phyloP scores from a whole-genome alignment of 2,797 vertebrate genomes.

The Hybognathus amarus region DNA sequence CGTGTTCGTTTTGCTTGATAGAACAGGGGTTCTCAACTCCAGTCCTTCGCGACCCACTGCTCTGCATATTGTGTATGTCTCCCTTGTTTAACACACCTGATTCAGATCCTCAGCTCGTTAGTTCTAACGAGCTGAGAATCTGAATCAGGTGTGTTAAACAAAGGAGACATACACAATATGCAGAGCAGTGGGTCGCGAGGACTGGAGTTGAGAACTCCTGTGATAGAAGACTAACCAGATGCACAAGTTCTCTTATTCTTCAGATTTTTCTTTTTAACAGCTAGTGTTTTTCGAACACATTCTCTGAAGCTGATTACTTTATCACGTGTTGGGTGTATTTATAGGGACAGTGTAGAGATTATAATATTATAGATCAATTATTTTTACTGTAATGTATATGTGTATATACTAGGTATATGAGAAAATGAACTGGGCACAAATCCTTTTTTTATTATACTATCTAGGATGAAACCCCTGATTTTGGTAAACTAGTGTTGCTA shows the following conservation, averaged over 20 bases:
- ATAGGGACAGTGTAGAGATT: conserved; percentile 39
- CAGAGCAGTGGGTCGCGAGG: no score
- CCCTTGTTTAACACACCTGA: no score
- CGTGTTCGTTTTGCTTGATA: conserved; percentile 56
- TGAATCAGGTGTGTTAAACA: no score
- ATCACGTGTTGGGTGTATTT: conserved; percentile 57
- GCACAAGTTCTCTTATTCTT: not conserved
- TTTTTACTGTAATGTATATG: conserved; percentile 74
- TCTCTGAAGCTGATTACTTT: conserved; percentile 65
- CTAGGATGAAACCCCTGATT: conserved; percentile 3
- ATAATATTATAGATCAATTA: conserved; percentile 45
- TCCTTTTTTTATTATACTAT: not conserved
- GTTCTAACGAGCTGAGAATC: no score
- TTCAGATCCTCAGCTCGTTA: no score
- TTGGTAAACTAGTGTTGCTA: conserved; percentile 30
- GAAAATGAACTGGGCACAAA: conserved; percentile 70
- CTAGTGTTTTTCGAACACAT: conserved; percentile 28
- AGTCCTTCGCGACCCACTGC: no score
- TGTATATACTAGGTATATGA: conserved; percentile 67
- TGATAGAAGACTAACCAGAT: conserved; percentile 40
- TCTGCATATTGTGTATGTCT: no score
- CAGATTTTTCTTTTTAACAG: not conserved
- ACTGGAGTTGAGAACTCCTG: no score
- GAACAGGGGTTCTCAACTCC: no score
- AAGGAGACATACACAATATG: no score